Base-by-base conservation (phyloP, 2,113 vertebrate species). In the Sander vitreus region DNA sequence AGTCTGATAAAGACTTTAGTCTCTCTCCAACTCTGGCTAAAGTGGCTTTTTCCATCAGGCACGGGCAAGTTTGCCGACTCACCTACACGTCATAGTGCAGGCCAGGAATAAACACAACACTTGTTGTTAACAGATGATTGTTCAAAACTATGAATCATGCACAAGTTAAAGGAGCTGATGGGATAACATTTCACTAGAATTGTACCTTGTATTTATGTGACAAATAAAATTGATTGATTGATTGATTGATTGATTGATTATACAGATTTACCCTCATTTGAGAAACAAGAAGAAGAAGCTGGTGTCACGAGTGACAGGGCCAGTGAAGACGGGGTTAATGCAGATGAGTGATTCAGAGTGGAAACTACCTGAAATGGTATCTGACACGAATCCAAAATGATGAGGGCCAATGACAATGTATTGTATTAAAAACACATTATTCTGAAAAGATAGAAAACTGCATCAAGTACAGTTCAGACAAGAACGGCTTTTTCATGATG, bases 331-430 rank as follows among this genome's bases (percentile, higher is more conserved):
- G 50, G 21, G 63, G 73, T 54, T 12, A 33, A 23, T 21, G 62
- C 78, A 80, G 74, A 64, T 21, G 2, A 58, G 72, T 82, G 78
- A 84, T 55, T 74, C 71, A 75, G 33, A 33, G 19, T 19, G 73
- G 66, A 83, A 85, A 83, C 23, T 47, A n/a, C 64, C 64, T 11
- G n/a, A 71, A 62, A 73, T 16, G n/a, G 8, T 10, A 43, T 27
- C 27, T 55, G 78, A 71, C 58, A 6, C 66, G 55, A 51, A 45
- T 62, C 53, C 47, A 45, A 8, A 14, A 66, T 14, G 33, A 21
- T 11, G 21, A 3, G 4, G 30, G 8, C 43, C 64, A 27, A 8
- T 9, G n/a, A 23, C 23, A 16, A 45, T 10, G 23, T 36, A 33
- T 43, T 19, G 7, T 25, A 2, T 48, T 73, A 3, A 60, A 65